Evolutionary conservation across 2,797 vertebrate genomes (phyloP).

Genomic region (Gambelia wislizenii): DNA sequence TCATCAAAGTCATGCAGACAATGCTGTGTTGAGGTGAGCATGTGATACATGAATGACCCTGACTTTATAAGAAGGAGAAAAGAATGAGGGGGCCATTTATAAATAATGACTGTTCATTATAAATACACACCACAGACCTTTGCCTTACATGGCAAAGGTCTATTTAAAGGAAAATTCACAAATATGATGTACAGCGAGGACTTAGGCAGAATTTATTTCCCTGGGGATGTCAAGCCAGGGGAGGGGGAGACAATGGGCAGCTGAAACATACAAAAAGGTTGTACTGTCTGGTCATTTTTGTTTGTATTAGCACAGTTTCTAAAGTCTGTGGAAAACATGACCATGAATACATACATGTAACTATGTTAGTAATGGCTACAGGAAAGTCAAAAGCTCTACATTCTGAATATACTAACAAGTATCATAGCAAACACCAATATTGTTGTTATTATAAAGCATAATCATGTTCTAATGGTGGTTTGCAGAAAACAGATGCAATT

Average conservation of each 20-base stretch:
- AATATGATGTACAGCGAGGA: neutral
- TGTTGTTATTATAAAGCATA: conserved; percentile 48
- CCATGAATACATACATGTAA: neutral
- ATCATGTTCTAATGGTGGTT: conserved; percentile 43
- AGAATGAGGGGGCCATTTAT: conserved; percentile 2
- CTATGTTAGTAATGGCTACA: conserved; percentile 20
- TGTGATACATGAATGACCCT: conserved; percentile 35
- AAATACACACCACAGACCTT: conserved; percentile 14
- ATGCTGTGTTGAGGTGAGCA: conserved; percentile 12
- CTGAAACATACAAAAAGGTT: neutral
- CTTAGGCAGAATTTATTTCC: conserved; percentile 37
- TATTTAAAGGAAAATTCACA: neutral
- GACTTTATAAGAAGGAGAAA: conserved; percentile 47
- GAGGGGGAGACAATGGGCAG: neutral
- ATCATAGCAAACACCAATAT: conserved; percentile 24
- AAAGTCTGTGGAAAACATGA: neutral
- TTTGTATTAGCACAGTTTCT: neutral
- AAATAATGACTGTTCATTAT: conserved; percentile 42
- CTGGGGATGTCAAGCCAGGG: accelerated
- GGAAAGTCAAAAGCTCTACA: conserved; percentile 10
- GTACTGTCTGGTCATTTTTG: neutral
- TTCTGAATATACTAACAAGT: conserved; percentile 28
- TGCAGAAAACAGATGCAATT: conserved; percentile 27
- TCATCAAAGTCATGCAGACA: neutral
- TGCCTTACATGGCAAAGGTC: conserved; percentile 24